Evolutionary conservation across 1,140 invertebrate genomes (phyloP), one percentile per base, ranked within the genome.

Genomic region (Tetraneura akinire): DNA sequence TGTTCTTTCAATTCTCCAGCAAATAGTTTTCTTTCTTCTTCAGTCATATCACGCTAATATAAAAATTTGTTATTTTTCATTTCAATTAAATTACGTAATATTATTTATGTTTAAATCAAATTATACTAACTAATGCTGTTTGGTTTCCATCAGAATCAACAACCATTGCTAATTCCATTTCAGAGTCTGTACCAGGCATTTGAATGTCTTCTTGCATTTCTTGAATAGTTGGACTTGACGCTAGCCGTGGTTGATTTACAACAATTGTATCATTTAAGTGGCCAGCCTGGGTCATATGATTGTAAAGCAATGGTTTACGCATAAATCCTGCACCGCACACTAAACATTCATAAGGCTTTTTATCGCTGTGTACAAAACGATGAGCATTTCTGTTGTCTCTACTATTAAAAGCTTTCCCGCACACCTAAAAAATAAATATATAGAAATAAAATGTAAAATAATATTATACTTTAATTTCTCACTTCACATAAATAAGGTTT

Each of bases 331-430:
- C 88, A 3, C 92, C 92, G 83, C 94, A 95, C 3, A 92, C 89
- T 42, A 91, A 84, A 85, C 94, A 95, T 85, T 94, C 92, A 83
- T 94, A 95, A 0, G 93, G 93, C 83, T 95, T 95, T 84, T 94
- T 92, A 83, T 94, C 91, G 81, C 92, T 93, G 85, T 95, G 93
- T 57, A 94, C 91, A 85, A 93, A 94, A 60, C 92, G 88, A 85
- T 95, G 93, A 14, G 92, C 91, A 87, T 95, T 94, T 76, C 93
- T 88, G 85, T 95, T 95, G 85, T 95, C 94, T 60, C 92, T 88
- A 49, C 92, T 92, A 82, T 92, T 93, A 84, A 95, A 95, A 29
- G 90, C 88, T 85, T 94, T 94, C n/a, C 92, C 92, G 85, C 94
- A 96, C n/a, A 93, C 90, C 89, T 90, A 82, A 53, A 84, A 85